A percentile compares a stretch with the other conserved stretches of the same genome.
These are phyloP conservation scores for Peromyscus aztecus DNA, from an alignment of 2,797 vertebrate species.

Conservation along the genomic window DNA sequence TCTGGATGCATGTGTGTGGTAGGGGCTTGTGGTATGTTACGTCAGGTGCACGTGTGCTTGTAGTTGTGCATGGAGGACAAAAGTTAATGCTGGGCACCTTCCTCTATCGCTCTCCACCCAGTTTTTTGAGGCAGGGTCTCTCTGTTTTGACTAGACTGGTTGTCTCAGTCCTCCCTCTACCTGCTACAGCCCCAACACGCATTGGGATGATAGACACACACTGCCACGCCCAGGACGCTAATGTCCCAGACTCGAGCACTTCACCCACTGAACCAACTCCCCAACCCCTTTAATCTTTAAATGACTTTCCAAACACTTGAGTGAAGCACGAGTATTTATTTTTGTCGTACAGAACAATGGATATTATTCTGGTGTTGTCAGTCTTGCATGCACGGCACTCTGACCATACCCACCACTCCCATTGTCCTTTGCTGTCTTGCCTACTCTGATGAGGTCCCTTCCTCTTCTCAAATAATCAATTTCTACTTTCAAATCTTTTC, in stretches of 20 bases:
- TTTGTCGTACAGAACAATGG: too few relatives aligned
- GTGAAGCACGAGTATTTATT: not conserved
- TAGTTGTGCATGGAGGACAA: not conserved
- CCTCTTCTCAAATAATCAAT: not conserved
- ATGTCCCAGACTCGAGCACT: not conserved
- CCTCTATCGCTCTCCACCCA: not conserved
- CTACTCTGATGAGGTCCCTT: not conserved
- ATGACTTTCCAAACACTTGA: not conserved
- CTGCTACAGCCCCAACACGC: not conserved
- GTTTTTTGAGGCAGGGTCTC: not conserved
- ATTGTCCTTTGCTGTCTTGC: not conserved
- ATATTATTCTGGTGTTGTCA: not conserved
- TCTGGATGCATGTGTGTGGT: not conserved
- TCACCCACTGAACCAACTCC: not conserved
- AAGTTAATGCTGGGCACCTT: not conserved
- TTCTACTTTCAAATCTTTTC: not conserved
- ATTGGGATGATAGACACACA: not conserved
- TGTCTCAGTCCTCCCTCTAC: not conserved
- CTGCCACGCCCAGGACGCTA: not conserved
- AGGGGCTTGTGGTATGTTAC: not conserved
- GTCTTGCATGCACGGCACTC: not conserved
- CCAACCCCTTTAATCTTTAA: not conserved
- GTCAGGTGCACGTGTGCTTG: not conserved
- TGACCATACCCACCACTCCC: not conserved
- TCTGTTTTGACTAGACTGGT: not conserved